Percentiles rank a stretch among this genome's conserved stretches.
phyloP scores from a whole-genome alignment of 1,140 invertebrate genomes.

The Scaptomyza graminum region DNA sequence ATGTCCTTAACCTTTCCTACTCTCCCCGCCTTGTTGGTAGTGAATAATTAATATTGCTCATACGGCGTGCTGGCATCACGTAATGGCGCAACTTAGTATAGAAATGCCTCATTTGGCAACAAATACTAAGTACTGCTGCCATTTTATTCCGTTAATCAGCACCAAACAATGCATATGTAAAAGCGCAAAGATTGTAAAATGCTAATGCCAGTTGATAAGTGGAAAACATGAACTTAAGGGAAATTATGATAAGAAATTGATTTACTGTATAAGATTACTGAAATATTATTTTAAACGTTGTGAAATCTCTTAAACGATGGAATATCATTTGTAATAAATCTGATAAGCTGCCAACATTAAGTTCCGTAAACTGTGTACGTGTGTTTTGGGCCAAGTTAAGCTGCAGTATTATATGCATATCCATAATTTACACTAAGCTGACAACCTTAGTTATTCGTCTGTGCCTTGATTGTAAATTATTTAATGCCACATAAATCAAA shows the following conservation, averaged over 20 bases:
- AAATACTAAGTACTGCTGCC: slow-evolving; percentile 3
- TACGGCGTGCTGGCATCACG: slow-evolving; percentile 67
- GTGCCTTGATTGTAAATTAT: slow-evolving; percentile 62
- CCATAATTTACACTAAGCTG: slow-evolving; percentile 37
- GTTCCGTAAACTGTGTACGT: slow-evolving; percentile 1
- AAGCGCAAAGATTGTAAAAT: not conserved
- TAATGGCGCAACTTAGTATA: slow-evolving; percentile 44
- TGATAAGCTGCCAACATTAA: slow-evolving; percentile 24
- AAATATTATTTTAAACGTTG: no score
- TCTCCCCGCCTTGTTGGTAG: slow-evolving; percentile 8
- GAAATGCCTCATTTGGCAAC: slow-evolving; percentile 30
- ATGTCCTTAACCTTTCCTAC: slow-evolving; percentile 24
- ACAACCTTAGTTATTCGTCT: slow-evolving; percentile 24
- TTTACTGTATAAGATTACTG: not conserved
- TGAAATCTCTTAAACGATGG: no score
- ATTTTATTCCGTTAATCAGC: slow-evolving; percentile 68
- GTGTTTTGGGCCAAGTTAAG: slow-evolving; percentile 28
- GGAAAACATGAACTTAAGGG: not conserved
- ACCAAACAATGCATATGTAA: slow-evolving; percentile 33
- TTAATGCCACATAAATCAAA: slow-evolving; percentile 75
- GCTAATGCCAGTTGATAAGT: not conserved
- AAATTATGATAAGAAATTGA: not conserved
- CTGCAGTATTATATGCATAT: slow-evolving; percentile 8
- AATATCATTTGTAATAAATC: not conserved
- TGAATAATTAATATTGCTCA: slow-evolving; percentile 80